phyloP scores from a whole-genome alignment of 2,797 vertebrate species.

The Sphenopsis melanotis region DNA sequence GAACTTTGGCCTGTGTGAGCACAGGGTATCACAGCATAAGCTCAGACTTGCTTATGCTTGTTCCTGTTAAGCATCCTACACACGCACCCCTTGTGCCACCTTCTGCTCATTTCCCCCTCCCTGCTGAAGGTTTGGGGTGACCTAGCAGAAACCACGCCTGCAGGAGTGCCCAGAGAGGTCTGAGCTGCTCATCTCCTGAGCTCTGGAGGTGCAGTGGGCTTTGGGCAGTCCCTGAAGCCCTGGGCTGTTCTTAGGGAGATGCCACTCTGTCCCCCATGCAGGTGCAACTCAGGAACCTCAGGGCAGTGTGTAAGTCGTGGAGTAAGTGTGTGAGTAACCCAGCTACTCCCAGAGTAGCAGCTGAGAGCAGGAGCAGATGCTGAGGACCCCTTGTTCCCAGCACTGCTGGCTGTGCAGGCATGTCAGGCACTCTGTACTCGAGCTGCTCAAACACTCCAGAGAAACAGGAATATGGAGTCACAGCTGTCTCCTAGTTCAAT shows the following conservation, averaged over 20 bases:
- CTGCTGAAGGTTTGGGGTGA: background rate
- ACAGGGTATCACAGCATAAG: fast-evolving
- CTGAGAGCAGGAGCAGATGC: background rate
- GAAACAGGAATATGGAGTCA: background rate
- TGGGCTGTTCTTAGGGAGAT: background rate
- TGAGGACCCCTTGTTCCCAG: background rate
- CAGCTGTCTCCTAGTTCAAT: background rate
- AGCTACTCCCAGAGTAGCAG: background rate
- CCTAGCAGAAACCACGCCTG: background rate
- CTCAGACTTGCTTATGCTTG: background rate
- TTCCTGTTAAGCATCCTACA: fast-evolving
- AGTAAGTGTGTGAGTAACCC: background rate
- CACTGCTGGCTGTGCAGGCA: fast-evolving
- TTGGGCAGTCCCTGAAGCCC: background rate
- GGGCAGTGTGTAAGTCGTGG: fast-evolving
- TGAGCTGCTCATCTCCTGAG: background rate
- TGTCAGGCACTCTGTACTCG: background rate
- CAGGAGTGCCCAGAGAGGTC: background rate
- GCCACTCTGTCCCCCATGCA: fast-evolving
- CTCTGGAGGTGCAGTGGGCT: background rate
- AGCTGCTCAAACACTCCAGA: background rate
- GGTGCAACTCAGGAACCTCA: background rate
- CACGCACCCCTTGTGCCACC: too few relatives aligned
- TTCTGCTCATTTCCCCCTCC: background rate
- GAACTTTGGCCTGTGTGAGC: background rate